Evolutionary conservation across 2,888 invertebrate genomes (phyloP).

Genomic region (Diploptera punctata): DNA sequence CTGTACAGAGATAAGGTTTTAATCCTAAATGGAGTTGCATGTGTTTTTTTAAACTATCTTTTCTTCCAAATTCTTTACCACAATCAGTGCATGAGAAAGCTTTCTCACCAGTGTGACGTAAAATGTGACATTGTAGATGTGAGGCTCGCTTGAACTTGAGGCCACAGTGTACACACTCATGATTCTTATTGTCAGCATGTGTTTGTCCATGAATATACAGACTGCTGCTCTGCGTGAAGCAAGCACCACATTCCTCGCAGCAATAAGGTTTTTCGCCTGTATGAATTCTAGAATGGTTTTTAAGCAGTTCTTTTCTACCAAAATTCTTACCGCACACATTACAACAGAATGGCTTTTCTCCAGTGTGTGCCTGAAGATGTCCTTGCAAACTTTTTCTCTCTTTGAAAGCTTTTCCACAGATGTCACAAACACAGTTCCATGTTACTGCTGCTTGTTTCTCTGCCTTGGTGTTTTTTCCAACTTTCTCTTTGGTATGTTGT

Average conservation of each 20-base stretch:
- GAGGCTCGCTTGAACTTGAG: background rate
- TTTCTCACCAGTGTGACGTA: constrained; percentile 12
- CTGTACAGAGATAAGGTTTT: background rate
- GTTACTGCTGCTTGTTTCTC: too few species aligned
- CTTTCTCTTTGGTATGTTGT: too few species aligned
- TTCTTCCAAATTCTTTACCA: constrained; percentile 7
- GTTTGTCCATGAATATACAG: constrained; percentile 41
- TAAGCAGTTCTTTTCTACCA: constrained; percentile 4
- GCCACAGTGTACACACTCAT: constrained; percentile 12
- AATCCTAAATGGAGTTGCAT: background rate
- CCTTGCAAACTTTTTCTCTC: background rate
- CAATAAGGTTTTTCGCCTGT: constrained; percentile 26
- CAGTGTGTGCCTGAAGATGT: constrained; percentile 3
- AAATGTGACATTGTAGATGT: constrained; percentile 1
- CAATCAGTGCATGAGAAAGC: constrained; percentile 3
- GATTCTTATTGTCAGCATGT: background rate
- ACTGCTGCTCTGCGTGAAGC: constrained; percentile 52
- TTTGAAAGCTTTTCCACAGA: constrained; percentile 2
- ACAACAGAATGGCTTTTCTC: constrained; percentile 15
- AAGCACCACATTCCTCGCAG: constrained; percentile 47
- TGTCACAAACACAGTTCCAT: background rate
- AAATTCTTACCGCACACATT: constrained; percentile 1
- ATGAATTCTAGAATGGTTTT: constrained; percentile 15
- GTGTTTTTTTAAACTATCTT: constrained; percentile 7
- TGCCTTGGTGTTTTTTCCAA: too few species aligned